Evolutionary conservation across 2,797 vertebrate genomes (phyloP).

Genomic region (Bradypodion pumilum): DNA sequence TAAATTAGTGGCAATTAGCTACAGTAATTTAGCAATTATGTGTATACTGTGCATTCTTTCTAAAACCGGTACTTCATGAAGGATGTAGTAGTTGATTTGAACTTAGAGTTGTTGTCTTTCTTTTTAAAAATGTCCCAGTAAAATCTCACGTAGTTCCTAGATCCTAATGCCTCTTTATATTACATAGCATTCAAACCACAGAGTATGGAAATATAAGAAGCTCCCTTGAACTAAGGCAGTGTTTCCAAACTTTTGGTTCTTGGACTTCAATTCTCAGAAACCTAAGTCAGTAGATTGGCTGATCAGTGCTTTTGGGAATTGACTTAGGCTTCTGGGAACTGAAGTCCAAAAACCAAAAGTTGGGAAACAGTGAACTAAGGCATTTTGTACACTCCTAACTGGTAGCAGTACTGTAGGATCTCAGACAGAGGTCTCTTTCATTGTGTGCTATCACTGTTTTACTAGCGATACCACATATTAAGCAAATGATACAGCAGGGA

Average conservation of each 20-base stretch:
- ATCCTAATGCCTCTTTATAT: neutral
- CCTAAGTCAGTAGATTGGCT: too few relatives aligned
- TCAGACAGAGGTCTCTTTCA: neutral
- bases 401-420: neutral
- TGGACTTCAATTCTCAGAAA: too few relatives aligned
- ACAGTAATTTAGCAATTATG: too few relatives aligned
- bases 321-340: too few relatives aligned
- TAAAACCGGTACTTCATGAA: too few relatives aligned
- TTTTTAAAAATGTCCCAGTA: neutral
- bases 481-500: neutral
- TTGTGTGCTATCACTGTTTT: neutral
- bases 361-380: neutral
- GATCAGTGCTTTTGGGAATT: too few relatives aligned
- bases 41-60: neutral
- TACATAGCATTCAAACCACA: neutral
- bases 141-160: neutral
- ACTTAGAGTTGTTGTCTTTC: neutral
- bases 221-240: neutral
- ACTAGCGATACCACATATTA: neutral
- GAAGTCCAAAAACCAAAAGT: too few relatives aligned
- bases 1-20: too few relatives aligned
- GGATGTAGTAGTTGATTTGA: neutral
- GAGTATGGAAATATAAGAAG: neutral
- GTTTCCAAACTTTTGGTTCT: too few relatives aligned
- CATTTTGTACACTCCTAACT: neutral